phyloP scores from a whole-genome alignment of 2,888 invertebrate genomes.

The Notocelia uddmanniana region DNA sequence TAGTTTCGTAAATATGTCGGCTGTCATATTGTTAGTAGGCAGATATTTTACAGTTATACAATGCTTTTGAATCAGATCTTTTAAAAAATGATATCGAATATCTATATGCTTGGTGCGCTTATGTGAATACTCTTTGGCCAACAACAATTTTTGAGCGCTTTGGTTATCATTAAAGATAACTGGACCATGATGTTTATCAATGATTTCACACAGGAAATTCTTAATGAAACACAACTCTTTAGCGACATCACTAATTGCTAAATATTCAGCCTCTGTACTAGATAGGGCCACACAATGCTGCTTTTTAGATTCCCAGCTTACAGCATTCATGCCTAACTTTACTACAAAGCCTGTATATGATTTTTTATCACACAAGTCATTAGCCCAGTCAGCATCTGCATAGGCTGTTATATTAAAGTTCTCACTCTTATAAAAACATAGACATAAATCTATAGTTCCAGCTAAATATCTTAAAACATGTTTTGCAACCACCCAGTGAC shows the following conservation, averaged over 20 bases:
- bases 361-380: conserved; percentile 11
- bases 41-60: conserved; percentile 13
- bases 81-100: too few relatives aligned
- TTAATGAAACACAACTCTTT: conserved; percentile 11
- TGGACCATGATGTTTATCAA: neutral
- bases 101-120: conserved; percentile 14
- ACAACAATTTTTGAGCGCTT: conserved; percentile 3
- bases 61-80: conserved; percentile 1
- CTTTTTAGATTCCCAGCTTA: conserved; percentile 14
- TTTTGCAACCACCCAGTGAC: conserved; percentile 23
- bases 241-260: conserved; percentile 5
- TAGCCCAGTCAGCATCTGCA: conserved; percentile 28
- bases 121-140: conserved; percentile 7
- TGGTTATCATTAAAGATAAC: conserved; percentile 18
- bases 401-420: conserved; percentile 7
- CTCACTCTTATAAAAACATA: conserved; percentile 12
- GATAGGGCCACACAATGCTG: conserved; percentile 15
- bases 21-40: conserved; percentile 10
- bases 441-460: conserved; percentile 19
- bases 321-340: neutral
- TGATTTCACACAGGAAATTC: neutral
- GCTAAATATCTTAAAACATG: conserved; percentile 18
- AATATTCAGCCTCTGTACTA: neutral
- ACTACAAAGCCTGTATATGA: conserved; percentile 21
- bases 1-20: conserved; percentile 3